phyloP scores from a whole-genome alignment of 2,888 invertebrate species.

The Dorcus parallelipipedus region DNA sequence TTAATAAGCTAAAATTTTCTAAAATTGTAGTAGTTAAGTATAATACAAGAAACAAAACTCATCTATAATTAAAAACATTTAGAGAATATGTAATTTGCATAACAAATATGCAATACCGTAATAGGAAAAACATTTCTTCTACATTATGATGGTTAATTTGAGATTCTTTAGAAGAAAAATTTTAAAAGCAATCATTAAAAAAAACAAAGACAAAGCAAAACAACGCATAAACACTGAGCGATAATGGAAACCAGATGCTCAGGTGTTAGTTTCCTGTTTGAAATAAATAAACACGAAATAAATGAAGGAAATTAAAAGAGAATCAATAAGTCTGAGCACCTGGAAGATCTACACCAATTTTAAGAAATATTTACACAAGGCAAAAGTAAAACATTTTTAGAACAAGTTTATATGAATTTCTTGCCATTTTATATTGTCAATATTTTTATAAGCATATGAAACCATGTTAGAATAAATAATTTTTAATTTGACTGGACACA shows the following conservation, averaged over 20 bases:
- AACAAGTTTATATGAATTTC: neutral
- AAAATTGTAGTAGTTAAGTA: neutral
- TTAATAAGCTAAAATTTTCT: conserved; percentile 2
- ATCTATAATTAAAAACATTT: conserved; percentile 9
- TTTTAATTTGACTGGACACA: conserved; percentile 3
- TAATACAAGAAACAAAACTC: conserved; percentile 14
- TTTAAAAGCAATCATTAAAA: neutral
- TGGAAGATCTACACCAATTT: conserved; percentile 27
- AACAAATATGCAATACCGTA: no score
- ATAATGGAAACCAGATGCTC: conserved; percentile 29
- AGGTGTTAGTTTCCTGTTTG: conserved; percentile 33
- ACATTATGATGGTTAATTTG: conserved; percentile 4
- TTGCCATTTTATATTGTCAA: conserved; percentile 6
- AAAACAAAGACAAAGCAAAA: conserved; percentile 7
- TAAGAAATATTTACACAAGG: neutral
- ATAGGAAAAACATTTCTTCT: no score
- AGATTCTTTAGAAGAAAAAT: neutral
- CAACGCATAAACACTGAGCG: conserved; percentile 11
- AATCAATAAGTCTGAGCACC: conserved; percentile 22
- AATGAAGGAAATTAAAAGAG: neutral
- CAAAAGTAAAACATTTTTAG: neutral
- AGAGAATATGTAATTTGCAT: conserved; percentile 11
- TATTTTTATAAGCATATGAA: neutral
- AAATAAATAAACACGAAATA: neutral
- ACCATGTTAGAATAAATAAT: conserved; percentile 14